Conservation (phyloP, 2,797 vertebrate species). For the Phyllotis vaccarum region DNA sequence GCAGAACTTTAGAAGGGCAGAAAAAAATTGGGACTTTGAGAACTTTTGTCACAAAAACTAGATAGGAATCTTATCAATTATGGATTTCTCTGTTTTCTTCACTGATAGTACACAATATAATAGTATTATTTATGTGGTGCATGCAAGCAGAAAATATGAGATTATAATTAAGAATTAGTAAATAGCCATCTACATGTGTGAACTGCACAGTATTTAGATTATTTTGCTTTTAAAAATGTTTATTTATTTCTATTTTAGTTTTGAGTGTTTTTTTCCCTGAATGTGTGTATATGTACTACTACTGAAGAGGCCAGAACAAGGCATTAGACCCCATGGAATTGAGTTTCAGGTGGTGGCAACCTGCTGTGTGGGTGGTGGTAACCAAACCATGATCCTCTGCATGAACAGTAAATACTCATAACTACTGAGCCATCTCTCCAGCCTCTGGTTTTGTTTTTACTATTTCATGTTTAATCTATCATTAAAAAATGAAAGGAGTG, state of each 20-base stretch:
- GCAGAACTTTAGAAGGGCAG: slow-evolving; percentile 45
- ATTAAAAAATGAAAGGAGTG: slow-evolving; percentile 21
- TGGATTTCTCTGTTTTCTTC: slow-evolving; percentile 61
- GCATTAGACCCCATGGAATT: neutral
- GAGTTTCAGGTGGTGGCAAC: neutral
- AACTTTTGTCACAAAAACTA: slow-evolving; percentile 62
- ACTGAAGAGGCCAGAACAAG: neutral
- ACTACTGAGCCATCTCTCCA: neutral
- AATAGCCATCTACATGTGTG: slow-evolving; percentile 36
- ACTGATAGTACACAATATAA: slow-evolving; percentile 8
- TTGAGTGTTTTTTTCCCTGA: too few species aligned
- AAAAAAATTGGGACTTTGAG: slow-evolving; percentile 67
- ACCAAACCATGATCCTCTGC: neutral
- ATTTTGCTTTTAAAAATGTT: neutral
- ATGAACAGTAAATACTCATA: neutral
- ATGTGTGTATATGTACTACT: neutral
- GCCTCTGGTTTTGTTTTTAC: neutral
- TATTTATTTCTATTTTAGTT: neutral
- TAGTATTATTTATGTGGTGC: neutral
- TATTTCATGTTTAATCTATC: slow-evolving; percentile 55
- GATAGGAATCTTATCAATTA: slow-evolving; percentile 17
- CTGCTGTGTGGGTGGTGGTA: neutral
- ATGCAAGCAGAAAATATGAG: neutral
- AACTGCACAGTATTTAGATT: neutral
- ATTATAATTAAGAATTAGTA: neutral